Conservation (phyloP, 2,797 vertebrate species). For the Hydrophis major region DNA sequence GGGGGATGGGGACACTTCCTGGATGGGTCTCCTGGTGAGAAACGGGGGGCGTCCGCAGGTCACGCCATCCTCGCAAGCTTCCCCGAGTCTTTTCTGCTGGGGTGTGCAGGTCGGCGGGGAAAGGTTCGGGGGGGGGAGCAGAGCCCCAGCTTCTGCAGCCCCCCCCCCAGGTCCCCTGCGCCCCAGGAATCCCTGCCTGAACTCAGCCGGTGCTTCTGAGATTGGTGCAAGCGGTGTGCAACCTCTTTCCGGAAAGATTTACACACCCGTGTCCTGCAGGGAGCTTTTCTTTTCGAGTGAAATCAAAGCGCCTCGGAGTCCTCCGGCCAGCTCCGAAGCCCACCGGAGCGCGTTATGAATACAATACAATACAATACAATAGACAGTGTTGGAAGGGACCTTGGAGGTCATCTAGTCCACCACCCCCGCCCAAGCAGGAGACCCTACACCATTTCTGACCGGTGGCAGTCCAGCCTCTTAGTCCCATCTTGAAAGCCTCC, state of each 20-base stretch:
- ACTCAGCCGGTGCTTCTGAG: background rate
- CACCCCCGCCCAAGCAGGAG: too few relatives aligned
- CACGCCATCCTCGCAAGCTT: background rate
- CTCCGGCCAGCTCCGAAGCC: background rate
- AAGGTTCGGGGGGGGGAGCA: background rate
- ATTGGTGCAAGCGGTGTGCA: background rate
- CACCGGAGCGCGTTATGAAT: background rate
- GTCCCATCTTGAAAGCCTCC: too few relatives aligned
- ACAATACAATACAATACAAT: too few relatives aligned
- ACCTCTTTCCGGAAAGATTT: background rate
- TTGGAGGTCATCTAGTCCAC: background rate
- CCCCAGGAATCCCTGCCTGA: background rate
- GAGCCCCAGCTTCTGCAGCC: background rate
- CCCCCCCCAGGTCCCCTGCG: background rate
- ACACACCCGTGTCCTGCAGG: background rate
- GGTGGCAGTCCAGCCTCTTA: accelerated
- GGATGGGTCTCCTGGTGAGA: background rate
- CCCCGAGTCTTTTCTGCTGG: background rate
- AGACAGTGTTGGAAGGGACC: too few relatives aligned
- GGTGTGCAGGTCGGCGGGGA: background rate
- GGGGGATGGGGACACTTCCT: background rate
- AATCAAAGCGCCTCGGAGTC: background rate
- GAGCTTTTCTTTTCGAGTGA: accelerated
- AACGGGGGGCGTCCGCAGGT: background rate
- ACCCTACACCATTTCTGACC: background rate